phyloP scores from a whole-genome alignment of 2,888 invertebrate species.

The Frankliniella intonsa region DNA sequence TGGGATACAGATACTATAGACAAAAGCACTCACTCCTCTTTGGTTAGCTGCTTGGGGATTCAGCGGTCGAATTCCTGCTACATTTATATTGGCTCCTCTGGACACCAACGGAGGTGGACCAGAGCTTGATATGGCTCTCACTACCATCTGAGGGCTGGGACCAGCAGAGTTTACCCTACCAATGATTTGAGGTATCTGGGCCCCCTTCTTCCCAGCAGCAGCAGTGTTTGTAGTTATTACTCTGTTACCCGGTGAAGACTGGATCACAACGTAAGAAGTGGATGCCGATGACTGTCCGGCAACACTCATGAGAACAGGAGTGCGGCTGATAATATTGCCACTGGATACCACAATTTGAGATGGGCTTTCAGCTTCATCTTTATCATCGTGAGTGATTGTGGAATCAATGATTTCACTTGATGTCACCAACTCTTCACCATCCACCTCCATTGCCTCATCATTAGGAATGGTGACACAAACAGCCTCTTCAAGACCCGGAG shows the following conservation, averaged over 20 bases:
- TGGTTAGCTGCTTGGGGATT: background rate
- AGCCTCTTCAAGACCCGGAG: background rate
- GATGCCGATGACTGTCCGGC: background rate
- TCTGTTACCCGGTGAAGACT: background rate
- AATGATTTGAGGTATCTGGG: background rate
- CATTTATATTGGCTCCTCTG: background rate
- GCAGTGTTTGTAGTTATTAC: background rate
- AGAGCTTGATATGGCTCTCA: background rate
- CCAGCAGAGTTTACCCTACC: background rate
- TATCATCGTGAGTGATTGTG: background rate
- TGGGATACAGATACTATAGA: background rate
- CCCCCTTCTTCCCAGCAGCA: background rate
- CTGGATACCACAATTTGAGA: background rate
- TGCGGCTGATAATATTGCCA: background rate
- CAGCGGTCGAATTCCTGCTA: background rate
- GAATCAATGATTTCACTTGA: background rate
- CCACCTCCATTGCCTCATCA: background rate
- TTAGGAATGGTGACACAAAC: background rate
- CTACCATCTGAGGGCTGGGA: background rate
- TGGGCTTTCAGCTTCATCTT: background rate
- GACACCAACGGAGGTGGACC: background rate
- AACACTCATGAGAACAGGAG: background rate
- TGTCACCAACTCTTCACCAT: background rate
- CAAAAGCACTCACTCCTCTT: background rate
- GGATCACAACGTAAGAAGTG: slow-evolving; percentile 9